These are phyloP conservation scores for Melipona beecheii DNA, from an alignment of 2,888 invertebrate genomes.

Conservation along the genomic window DNA sequence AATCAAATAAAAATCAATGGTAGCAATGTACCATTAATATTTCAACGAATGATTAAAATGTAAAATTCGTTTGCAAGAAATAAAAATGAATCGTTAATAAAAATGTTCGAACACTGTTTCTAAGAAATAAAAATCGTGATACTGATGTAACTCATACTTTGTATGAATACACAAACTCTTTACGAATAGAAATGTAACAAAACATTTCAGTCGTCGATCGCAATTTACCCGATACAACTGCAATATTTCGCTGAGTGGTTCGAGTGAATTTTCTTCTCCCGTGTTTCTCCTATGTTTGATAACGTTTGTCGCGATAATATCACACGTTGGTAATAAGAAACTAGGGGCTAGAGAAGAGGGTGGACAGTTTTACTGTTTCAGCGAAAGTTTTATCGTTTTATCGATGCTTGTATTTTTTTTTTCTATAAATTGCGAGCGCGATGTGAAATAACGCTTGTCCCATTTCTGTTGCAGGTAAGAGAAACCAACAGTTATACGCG, in stretches of 20 bases:
- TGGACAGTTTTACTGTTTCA: background rate
- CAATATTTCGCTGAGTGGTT: too few relatives aligned
- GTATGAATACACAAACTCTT: too few relatives aligned
- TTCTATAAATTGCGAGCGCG: background rate
- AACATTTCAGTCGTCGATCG: too few relatives aligned
- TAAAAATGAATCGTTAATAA: too few relatives aligned
- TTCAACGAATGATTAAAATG: too few relatives aligned
- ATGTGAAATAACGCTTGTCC: background rate
- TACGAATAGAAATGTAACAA: too few relatives aligned
- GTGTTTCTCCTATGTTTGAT: background rate
- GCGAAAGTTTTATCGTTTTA: background rate
- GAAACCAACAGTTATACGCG: background rate
- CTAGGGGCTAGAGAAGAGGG: background rate
- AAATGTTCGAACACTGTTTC: too few relatives aligned
- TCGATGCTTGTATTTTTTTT: background rate
- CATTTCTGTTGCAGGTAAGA: slow-evolving; percentile 34
- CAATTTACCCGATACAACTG: too few relatives aligned
- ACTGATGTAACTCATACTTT: background rate
- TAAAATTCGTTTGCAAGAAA: too few relatives aligned
- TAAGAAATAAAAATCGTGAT: background rate
- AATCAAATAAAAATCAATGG: too few relatives aligned
- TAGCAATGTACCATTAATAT: too few relatives aligned
- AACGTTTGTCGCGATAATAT: background rate
- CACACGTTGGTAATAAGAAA: background rate
- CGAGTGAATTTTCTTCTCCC: too few relatives aligned